Conservation (phyloP, 2,797 vertebrate genomes). For the Tangara arthus region DNA sequence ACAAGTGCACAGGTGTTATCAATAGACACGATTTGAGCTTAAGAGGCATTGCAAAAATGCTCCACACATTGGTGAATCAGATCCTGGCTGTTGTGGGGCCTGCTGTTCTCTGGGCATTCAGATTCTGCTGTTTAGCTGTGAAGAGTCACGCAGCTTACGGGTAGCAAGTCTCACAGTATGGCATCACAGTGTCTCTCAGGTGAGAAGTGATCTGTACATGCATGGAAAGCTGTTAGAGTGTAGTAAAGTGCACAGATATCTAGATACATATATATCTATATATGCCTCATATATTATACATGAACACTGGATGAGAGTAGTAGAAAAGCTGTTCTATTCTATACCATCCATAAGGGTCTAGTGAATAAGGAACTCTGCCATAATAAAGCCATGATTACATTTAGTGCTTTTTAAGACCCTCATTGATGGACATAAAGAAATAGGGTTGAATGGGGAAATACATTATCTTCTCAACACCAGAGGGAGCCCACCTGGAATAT, state of each 20-base stretch:
- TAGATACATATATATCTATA: too few species aligned
- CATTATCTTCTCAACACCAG: constrained; percentile 24
- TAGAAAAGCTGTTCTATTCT: neutral
- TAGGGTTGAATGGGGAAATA: neutral
- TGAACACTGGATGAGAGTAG: neutral
- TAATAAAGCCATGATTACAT: neutral
- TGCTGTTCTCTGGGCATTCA: neutral
- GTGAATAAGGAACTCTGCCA: neutral
- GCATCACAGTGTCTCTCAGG: neutral
- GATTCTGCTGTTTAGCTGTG: neutral
- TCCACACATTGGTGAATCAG: neutral
- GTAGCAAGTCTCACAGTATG: neutral
- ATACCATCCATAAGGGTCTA: neutral
- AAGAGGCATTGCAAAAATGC: neutral
- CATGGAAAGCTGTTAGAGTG: neutral
- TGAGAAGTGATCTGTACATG: neutral
- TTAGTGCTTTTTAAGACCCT: neutral
- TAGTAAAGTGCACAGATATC: neutral
- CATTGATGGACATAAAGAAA: neutral
- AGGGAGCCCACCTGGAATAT: constrained; percentile 30
- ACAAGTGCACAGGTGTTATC: neutral
- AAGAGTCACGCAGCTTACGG: neutral
- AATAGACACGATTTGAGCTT: neutral
- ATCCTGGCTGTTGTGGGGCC: rapidly evolving
- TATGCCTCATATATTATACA: neutral